Base-by-base conservation (phyloP, 2,797 vertebrate species). In the Aldrovandia affinis region DNA sequence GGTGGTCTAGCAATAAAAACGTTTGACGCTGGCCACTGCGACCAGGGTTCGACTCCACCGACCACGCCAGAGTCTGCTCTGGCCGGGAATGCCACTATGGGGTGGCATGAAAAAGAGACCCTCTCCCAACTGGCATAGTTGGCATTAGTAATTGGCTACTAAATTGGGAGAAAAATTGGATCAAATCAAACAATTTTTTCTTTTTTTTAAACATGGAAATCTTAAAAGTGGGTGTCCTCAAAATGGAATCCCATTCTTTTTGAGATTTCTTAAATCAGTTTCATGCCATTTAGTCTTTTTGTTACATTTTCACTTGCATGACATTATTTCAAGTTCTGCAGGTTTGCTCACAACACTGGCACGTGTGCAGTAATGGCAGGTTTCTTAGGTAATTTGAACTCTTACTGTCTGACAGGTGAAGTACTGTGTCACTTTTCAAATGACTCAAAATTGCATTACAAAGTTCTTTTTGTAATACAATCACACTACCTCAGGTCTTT, bases 401-500 rank as follows among this genome's bases (percentile, higher is more conserved):
- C 82, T 63, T 2, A 28, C 20, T 42, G 42, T 39, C 15, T 83
- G 70, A 52, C 25, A 68, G 52, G 55, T 54, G 39, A 22, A 44
- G 39, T 14, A 63, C 78, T 44, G 61, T 80, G 47, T 55, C 61
- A 80, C 47, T 44, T 83, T 44, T 80, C 59, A 84, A 80, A 80
- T 47, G 83, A 47, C 30, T 79, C 20, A 28, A 78, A 68, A 84
- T 80, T 36, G 28, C 78, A 54, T 84, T 73, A 70, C n/a, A 73
- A 20, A 22, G 81, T 75, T 36, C 50, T 25, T 39, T n/a, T 52
- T 83, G 28, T 75, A 68, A 57, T 25, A 57, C 50, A 75, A 73
- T 47, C 54, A 22, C n/a, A 4, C 47, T 25, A 25, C 44, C 18
- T 70, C 42, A 42, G 73, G 33, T 44, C 68, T 82, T 33, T 73